Base-by-base conservation (phyloP, 2,797 vertebrate species). In the Lophius americanus region DNA sequence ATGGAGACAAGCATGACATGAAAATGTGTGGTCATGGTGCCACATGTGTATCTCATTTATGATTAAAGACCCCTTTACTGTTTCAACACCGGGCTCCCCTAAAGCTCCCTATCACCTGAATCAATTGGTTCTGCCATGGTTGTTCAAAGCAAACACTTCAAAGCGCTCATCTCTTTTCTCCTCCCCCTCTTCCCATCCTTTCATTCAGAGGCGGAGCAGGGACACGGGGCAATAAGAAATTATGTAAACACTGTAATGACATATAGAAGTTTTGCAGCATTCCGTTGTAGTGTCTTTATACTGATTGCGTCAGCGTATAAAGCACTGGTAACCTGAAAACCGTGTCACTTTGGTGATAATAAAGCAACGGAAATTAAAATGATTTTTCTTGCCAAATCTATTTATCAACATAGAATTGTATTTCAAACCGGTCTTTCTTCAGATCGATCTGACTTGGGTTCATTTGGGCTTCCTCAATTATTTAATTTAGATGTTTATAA, bases 41-140 rank as follows among this genome's bases (percentile, higher is more conserved):
- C 1, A 32, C 43, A 59, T 68, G 70, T 60, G 55, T 47, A 47
- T 51, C 70, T 67, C 53, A 56, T 73, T 79, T 76, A 74, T 82
- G 32, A 68, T 78, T 85, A 68, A 75, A 66, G 62, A 74, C 38
- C 43, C 37, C 53, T 68, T 78, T 60, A 75, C 43, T 42, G n/a
- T 67, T 75, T 75, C 63, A 68, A 51, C 78, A 51, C 37, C 70
- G 65, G 51, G 55, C 73, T 74, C 80, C 60, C 68, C 70, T 68
- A 60, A 71, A 84, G 67, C 75, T 82, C 66, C 70, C 70, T 68
- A 76, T 85, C 73, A 86, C 70, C 79, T 83, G 51, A 83, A 79
- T 86, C 82, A 79, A 78, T 83, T 77, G 76, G 68, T 76, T 86
- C 71, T 78, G 83, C 79, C 64, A 49, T 52, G 62, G 63, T 78